These are phyloP conservation scores for Brachionus plicatilis DNA, from an alignment of 1,140 invertebrate genomes.

Conservation along the genomic window DNA sequence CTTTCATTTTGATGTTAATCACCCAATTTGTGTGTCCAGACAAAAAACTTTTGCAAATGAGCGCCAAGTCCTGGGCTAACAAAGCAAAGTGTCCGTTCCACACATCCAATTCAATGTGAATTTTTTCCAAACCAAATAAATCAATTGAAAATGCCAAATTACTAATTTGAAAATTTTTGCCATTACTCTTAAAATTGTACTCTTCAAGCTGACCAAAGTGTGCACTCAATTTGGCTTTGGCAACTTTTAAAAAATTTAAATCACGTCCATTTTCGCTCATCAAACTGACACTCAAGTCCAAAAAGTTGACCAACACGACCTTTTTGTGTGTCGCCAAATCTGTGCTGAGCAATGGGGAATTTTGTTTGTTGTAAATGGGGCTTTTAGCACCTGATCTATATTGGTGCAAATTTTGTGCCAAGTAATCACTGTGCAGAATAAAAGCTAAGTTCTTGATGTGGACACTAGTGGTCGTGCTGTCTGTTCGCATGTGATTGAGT, in stretches of 20 bases:
- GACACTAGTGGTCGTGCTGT: not conserved
- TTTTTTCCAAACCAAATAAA: not conserved
- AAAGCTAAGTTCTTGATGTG: not conserved
- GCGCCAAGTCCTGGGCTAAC: not conserved
- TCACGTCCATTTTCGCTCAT: not conserved
- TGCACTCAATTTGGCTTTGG: not conserved
- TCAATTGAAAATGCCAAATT: not conserved
- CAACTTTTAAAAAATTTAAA: not conserved
- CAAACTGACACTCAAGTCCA: not conserved
- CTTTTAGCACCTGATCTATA: not conserved
- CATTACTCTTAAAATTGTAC: slow-evolving; percentile 4
- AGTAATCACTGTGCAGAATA: not conserved
- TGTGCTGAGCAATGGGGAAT: too few species aligned
- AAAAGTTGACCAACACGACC: not conserved
- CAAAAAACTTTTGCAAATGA: not conserved
- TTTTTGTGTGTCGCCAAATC: not conserved
- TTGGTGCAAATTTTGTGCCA: not conserved
- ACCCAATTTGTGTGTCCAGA: not conserved
- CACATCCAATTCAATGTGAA: not conserved
- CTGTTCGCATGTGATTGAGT: not conserved
- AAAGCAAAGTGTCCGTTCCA: not conserved
- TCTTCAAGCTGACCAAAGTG: not conserved
- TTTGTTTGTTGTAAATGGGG: not conserved
- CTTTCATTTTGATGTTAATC: not conserved
- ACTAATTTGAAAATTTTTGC: not conserved